Evolutionary conservation across 1,140 invertebrate species (phyloP).

Genomic region (Teleogryllus occipitalis): DNA sequence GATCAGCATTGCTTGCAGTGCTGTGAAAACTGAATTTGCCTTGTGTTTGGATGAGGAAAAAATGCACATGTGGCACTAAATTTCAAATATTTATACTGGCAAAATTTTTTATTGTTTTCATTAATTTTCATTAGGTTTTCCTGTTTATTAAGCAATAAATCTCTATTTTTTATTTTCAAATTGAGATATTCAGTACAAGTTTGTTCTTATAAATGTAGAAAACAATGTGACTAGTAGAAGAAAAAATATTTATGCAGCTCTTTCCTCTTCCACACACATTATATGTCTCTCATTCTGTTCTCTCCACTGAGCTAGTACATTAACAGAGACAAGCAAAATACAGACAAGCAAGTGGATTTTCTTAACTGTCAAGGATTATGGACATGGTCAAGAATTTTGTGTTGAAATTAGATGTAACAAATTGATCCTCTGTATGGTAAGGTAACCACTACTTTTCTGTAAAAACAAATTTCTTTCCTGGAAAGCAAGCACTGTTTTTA

Average conservation of each 20-base stretch:
- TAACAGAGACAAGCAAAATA: background rate
- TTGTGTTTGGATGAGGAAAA: background rate
- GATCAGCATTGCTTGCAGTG: background rate
- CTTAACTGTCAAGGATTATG: background rate
- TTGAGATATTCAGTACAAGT: too few species aligned
- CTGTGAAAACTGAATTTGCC: background rate
- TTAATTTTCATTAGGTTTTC: too few species aligned
- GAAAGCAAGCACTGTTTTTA: background rate
- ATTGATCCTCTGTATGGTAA: background rate
- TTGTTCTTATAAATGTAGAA: too few species aligned
- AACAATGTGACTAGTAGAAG: too few species aligned
- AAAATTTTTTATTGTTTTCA: too few species aligned
- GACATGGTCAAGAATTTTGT: background rate
- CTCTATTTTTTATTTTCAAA: too few species aligned
- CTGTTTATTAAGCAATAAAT: too few species aligned
- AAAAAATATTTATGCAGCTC: too few species aligned
- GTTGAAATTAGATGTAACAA: background rate
- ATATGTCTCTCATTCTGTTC: background rate
- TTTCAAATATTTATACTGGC: too few species aligned
- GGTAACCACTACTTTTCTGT: conserved; percentile 1
- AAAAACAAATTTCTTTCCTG: background rate
- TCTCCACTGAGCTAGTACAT: background rate
- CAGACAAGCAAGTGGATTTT: background rate
- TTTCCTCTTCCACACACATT: background rate
- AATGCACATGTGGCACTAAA: too few species aligned